Evolutionary conservation across 2,888 invertebrate genomes (phyloP).

Genomic region (Chydorus sphaericus): DNA sequence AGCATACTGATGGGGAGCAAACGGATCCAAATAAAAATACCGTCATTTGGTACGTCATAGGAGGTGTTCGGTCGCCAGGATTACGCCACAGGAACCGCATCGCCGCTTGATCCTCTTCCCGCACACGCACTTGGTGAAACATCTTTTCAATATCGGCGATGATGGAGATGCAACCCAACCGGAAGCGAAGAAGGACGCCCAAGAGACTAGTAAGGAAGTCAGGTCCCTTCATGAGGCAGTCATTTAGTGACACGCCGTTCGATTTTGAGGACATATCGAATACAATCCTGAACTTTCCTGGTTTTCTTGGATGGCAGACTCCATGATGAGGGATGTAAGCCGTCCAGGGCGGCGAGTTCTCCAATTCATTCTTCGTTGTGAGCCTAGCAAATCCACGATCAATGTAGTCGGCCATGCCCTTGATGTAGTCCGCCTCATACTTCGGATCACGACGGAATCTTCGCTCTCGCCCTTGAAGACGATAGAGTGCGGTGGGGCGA

Average conservation of each 20-base stretch:
- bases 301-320: constrained; percentile 18
- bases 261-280: constrained; percentile 18
- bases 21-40: constrained; percentile 2
- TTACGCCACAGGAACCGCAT: constrained; percentile 18
- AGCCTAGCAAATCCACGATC: no score
- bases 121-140: constrained; percentile 16
- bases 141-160: constrained; percentile 17
- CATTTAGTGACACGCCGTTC: constrained; percentile 16
- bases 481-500: not conserved
- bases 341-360: no score
- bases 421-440: no score
- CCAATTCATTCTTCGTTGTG: no score
- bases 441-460: not conserved
- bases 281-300: constrained; percentile 19
- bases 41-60: constrained; percentile 6
- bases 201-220: constrained; percentile 15
- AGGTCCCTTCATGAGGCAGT: constrained; percentile 15
- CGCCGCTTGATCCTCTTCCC: constrained; percentile 10
- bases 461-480: not conserved
- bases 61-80: constrained; percentile 4
- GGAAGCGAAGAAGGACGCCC: constrained; percentile 16
- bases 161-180: constrained; percentile 13
- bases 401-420: no score
- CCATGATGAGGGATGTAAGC: constrained; percentile 20
- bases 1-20: constrained; percentile 1